Evolutionary conservation across 2,888 invertebrate genomes (phyloP).

Genomic region (Cantharis flavilabris): DNA sequence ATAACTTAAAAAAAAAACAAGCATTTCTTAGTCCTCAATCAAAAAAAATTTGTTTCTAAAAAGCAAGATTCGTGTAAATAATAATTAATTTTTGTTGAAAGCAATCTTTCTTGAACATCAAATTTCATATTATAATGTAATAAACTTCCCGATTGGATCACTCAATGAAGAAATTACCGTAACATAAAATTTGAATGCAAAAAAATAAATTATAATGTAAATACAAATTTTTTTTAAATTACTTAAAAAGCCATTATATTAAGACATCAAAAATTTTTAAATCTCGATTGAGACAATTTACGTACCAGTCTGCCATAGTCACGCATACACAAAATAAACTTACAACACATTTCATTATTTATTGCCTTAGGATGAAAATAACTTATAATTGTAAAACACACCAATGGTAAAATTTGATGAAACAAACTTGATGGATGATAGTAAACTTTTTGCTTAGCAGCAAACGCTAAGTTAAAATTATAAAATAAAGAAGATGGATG

Average conservation of each 20-base stretch:
- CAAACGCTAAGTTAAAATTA: not conserved
- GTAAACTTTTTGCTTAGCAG: not conserved
- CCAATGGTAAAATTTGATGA: not conserved
- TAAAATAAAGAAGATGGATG: not conserved
- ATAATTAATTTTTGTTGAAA: too few relatives aligned
- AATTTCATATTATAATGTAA: too few relatives aligned
- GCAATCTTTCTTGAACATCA: too few relatives aligned
- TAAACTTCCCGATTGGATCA: not conserved
- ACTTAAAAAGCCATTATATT: not conserved
- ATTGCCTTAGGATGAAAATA: not conserved
- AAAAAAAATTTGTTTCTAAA: not conserved
- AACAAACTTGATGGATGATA: not conserved
- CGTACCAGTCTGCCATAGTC: not conserved
- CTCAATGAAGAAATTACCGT: not conserved
- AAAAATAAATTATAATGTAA: not conserved
- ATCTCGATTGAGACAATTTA: not conserved
- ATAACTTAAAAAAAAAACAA: slow-evolving; percentile 42
- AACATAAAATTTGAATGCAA: not conserved
- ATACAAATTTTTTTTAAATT: not conserved
- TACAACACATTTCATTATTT: not conserved
- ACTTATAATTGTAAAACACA: not conserved
- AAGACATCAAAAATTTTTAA: not conserved
- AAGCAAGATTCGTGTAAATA: not conserved
- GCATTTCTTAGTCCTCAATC: not conserved
- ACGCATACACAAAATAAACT: not conserved